These are phyloP conservation scores for Netelia virgata DNA, from an alignment of 2,888 invertebrate genomes.

Conservation along the genomic window DNA sequence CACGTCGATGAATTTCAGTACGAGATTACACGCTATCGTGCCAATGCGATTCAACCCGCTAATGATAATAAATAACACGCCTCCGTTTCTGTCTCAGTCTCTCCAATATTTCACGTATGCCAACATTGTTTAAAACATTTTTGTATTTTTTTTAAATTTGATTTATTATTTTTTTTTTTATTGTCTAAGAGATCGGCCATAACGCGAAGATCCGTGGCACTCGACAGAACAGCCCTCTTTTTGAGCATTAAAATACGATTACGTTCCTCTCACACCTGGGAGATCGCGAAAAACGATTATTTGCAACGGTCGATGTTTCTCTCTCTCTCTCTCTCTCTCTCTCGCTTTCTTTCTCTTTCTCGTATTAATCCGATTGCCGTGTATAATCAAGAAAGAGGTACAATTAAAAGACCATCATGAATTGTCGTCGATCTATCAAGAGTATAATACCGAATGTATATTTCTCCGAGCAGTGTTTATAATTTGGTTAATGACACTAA, in stretches of 20 bases:
- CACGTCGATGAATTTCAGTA: constrained; percentile 14
- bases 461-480: neutral
- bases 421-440: constrained; percentile 33
- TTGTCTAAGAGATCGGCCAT: constrained; percentile 40
- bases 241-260: constrained; percentile 68
- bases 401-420: constrained; percentile 52
- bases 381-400: constrained; percentile 24
- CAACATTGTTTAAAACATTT: constrained; percentile 29
- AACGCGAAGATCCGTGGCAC: neutral
- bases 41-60: constrained; percentile 38
- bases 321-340: neutral
- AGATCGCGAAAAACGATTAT: constrained; percentile 31
- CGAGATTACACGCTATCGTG: constrained; percentile 41
- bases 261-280: constrained; percentile 55
- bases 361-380: constrained; percentile 21
- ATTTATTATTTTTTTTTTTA: constrained; percentile 3
- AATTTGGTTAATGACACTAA: constrained; percentile 29
- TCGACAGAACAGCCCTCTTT: constrained; percentile 17
- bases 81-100: constrained; percentile 8
- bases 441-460: neutral
- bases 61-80: constrained; percentile 55
- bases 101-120: constrained; percentile 25
- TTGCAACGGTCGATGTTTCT: neutral
- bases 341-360: constrained; percentile 11
- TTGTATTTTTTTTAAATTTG: constrained; percentile 9